Conservation (phyloP, 2,888 invertebrate species). For the Eulithis testata region DNA sequence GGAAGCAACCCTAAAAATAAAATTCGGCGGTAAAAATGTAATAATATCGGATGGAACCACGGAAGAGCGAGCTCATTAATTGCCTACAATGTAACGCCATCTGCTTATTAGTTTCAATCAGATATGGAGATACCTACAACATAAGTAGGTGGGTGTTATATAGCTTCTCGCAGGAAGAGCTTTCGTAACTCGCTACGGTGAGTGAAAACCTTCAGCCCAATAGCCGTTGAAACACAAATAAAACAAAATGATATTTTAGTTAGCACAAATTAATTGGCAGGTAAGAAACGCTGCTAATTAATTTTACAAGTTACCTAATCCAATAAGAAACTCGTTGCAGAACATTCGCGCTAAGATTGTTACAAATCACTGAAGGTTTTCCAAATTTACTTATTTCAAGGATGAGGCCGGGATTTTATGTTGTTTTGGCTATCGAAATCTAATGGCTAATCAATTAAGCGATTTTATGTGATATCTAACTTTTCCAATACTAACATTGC, state of each 20-base stretch:
- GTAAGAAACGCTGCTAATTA: no score
- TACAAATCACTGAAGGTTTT: conserved; percentile 32
- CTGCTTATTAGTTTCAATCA: conserved; percentile 59
- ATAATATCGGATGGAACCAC: conserved; percentile 44
- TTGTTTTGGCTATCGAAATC: conserved; percentile 25
- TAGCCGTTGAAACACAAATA: conserved; percentile 45
- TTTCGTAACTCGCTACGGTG: conserved; percentile 58
- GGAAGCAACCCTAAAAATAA: conserved; percentile 38
- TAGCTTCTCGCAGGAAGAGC: conserved; percentile 46
- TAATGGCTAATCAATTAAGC: conserved; percentile 33
- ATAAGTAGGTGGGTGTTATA: not conserved
- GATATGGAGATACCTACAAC: conserved; percentile 49
- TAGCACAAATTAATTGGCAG: conserved; percentile 20
- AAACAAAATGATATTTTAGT: conserved; percentile 41
- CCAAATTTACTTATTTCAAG: conserved; percentile 10
- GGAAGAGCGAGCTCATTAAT: conserved; percentile 50
- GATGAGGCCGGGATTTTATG: conserved; percentile 22
- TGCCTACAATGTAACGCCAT: conserved; percentile 35
- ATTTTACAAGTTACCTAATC: no score
- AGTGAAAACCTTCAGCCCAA: conserved; percentile 51
- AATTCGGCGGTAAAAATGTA: conserved; percentile 34
- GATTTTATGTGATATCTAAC: conserved; percentile 30
- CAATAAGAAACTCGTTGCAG: not conserved
- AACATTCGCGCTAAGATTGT: not conserved
- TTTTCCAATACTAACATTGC: conserved; percentile 17